phyloP scores from a whole-genome alignment of 2,113 vertebrate genomes.

The Esox niger region DNA sequence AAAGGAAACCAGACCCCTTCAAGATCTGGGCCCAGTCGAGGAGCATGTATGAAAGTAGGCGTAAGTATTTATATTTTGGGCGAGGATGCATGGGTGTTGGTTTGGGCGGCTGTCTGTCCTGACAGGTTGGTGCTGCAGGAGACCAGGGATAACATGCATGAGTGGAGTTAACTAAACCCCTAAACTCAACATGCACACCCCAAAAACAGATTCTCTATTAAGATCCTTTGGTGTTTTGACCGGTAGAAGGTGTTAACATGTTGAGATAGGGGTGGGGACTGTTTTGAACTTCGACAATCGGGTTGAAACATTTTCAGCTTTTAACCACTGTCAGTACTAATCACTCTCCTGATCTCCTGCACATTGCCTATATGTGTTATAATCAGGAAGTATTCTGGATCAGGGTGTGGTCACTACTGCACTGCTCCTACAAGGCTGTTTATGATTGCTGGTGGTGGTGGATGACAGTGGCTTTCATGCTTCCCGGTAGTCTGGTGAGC shows the following conservation, averaged over 20 bases:
- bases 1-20: slow-evolving; percentile 98
- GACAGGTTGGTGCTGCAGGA: slow-evolving; percentile 9
- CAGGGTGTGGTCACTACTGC: slow-evolving; percentile 2
- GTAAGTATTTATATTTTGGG: slow-evolving; percentile 87
- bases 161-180: slow-evolving; percentile 35
- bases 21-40: slow-evolving; percentile 99
- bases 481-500: slow-evolving; percentile 30
- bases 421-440: slow-evolving; percentile 31
- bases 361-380: no score
- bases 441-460: slow-evolving; percentile 49
- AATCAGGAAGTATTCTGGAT: no score
- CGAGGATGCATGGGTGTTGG: slow-evolving; percentile 53
- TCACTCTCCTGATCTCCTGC: no score
- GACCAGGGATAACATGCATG: slow-evolving; percentile 11
- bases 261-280: not conserved
- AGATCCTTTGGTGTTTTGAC: no score
- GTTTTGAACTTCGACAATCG: not conserved
- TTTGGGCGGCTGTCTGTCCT: slow-evolving; percentile 28
- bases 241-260: no score
- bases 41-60: slow-evolving; percentile 99
- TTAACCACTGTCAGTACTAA: no score
- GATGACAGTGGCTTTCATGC: slow-evolving; percentile 40
- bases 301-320: no score
- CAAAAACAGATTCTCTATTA: no score
- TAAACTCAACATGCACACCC: not conserved